Evolutionary conservation across 1,140 invertebrate species (phyloP), one percentile per base, ranked within the genome.

Genomic region (Doryteuthis pealeii): DNA sequence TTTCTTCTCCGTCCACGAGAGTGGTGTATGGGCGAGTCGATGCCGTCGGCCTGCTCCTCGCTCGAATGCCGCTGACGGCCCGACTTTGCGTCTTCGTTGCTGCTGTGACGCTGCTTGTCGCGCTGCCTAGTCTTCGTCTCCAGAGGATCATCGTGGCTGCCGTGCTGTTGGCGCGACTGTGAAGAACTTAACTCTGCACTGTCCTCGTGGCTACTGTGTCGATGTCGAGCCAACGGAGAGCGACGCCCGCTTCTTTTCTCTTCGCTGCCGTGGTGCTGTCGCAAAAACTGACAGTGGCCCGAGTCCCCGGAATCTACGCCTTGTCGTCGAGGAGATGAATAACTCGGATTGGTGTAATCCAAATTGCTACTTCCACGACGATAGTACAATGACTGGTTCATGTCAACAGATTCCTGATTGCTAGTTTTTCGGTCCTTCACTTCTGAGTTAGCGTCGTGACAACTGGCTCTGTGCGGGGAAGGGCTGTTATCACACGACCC

Each of bases 331-430:
- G 54, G 54, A 62, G 54, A 62, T 62, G 54, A 28, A 5, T 6
- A 62, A 62, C 18, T 62, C 26, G 10, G 18, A 62, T 62, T 8
- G 6, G 26, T 6, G 26, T 22, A n/a, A 2, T 62, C 54, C 6
- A 62, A 62, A 62, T 62, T 62, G 54, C 54, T 22, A 15, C 54
- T 62, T 22, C 54, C 54, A 62, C 54, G 54, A 62, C 54, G 54
- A 22, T 49, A 49, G 22, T 22, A 15, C 45, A 12, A 12, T 15
- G 18, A 28, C 6, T 22, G 18, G 54, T 22, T 62, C 18, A 18
- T 5, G 54, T 62, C 54, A 22, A 62, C 22, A n/a, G 54, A 6
- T 15, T 62, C 54, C 10, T 62, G 54, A 6, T 62, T 62, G 18
- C 54, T 62, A 28, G 10, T 62, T 22, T 62, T 62, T 6, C 26